These are phyloP conservation scores for Callosobruchus maculatus DNA, from an alignment of 2,888 invertebrate genomes.

Conservation along the genomic window DNA sequence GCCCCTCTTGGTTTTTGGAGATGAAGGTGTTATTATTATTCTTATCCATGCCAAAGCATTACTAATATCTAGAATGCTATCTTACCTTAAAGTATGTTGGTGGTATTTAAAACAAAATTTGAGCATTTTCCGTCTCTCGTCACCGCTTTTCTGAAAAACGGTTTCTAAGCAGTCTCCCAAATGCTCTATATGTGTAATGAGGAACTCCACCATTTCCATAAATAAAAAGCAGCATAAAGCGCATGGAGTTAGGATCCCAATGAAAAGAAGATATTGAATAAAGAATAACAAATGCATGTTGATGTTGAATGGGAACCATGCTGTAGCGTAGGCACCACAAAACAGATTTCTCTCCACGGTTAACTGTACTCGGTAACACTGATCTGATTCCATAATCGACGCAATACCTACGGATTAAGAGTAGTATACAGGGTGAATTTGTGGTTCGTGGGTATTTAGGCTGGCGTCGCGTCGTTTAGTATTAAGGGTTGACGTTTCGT, in stretches of 20 bases:
- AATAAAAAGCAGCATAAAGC: not conserved
- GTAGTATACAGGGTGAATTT: no score
- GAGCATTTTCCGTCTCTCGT: not conserved
- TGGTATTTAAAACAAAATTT: not conserved
- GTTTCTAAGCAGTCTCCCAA: not conserved
- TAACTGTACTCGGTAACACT: not conserved
- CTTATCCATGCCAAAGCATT: no score
- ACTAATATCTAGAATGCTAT: not conserved
- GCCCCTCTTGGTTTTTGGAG: no score
- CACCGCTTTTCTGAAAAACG: not conserved
- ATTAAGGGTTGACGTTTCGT: no score
- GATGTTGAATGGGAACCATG: conserved; percentile 6
- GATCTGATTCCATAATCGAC: not conserved
- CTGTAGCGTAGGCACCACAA: conserved; percentile 2
- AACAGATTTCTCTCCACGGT: not conserved
- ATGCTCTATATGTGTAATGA: conserved; percentile 4
- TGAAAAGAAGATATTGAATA: not conserved
- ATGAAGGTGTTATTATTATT: no score
- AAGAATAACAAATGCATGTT: not conserved
- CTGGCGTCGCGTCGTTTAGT: no score
- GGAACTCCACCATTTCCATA: not conserved
- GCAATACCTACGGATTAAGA: not conserved
- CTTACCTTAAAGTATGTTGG: not conserved
- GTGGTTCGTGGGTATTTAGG: no score
- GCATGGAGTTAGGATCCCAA: not conserved